phyloP scores from a whole-genome alignment of 2,797 vertebrate genomes.

The Perodicticus potto region DNA sequence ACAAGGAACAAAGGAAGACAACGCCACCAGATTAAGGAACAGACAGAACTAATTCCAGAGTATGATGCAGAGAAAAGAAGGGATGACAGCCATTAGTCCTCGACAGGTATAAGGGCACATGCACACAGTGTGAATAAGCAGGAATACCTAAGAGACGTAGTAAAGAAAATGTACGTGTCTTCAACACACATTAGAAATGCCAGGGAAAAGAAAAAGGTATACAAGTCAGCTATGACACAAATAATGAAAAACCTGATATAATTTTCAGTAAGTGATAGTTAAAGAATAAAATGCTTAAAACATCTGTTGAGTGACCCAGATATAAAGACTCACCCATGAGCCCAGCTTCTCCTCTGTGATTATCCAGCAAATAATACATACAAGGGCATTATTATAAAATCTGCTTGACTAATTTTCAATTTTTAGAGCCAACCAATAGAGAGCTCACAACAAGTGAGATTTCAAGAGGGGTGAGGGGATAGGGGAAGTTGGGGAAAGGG shows the following conservation, averaged over 20 bases:
- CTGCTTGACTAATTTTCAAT: background rate
- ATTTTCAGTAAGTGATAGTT: constrained; percentile 22
- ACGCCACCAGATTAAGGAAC: background rate
- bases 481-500: background rate
- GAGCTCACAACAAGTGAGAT: background rate
- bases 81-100: background rate
- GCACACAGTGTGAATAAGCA: background rate
- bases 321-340: background rate
- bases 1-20: background rate
- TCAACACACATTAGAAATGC: background rate
- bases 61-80: background rate
- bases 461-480: background rate
- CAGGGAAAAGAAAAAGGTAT: background rate
- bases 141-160: background rate
- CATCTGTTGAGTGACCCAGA: background rate
- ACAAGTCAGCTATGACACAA: background rate
- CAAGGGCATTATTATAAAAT: background rate
- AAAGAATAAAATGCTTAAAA: constrained; percentile 22
- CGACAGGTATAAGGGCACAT: background rate
- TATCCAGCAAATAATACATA: background rate
- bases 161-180: background rate
- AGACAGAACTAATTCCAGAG: background rate
- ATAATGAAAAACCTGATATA: background rate
- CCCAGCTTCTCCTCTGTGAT: background rate
- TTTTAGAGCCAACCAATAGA: background rate